phyloP scores from a whole-genome alignment of 2,888 invertebrate genomes.

The Lithophane ornitopus region DNA sequence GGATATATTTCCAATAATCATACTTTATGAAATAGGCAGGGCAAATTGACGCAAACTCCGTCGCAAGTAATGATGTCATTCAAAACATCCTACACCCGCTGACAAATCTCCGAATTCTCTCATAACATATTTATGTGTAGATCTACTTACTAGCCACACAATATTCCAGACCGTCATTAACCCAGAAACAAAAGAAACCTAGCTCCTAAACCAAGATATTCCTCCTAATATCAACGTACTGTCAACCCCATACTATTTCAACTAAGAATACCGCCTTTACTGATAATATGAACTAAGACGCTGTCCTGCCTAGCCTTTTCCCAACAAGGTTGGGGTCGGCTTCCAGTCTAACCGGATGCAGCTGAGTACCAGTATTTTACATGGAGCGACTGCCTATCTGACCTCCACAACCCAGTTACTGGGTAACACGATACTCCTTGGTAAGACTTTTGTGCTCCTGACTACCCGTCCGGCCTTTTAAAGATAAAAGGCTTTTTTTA shows the following conservation, averaged over 20 bases:
- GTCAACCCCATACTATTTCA: background rate
- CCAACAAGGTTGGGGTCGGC: no score
- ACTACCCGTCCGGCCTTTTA: background rate
- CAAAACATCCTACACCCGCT: background rate
- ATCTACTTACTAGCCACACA: background rate
- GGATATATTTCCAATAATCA: no score
- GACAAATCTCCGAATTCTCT: constrained; percentile 8
- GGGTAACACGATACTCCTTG: no score
- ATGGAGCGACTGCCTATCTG: no score
- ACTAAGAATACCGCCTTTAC: background rate
- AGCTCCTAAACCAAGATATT: constrained; percentile 12
- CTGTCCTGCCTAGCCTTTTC: no score
- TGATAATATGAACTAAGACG: background rate
- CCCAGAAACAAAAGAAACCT: constrained; percentile 18
- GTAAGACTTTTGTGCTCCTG: no score
- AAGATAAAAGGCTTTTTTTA: background rate
- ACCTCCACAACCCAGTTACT: no score
- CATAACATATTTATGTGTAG: background rate
- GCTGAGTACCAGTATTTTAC: no score
- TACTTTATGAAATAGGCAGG: no score
- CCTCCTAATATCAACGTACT: constrained; percentile 14
- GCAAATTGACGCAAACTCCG: no score
- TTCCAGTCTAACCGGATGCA: no score
- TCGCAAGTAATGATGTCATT: background rate
- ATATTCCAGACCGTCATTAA: constrained; percentile 18